Evolutionary conservation across 2,113 vertebrate species (phyloP).

Genomic region (Tachysurus fulvidraco): DNA sequence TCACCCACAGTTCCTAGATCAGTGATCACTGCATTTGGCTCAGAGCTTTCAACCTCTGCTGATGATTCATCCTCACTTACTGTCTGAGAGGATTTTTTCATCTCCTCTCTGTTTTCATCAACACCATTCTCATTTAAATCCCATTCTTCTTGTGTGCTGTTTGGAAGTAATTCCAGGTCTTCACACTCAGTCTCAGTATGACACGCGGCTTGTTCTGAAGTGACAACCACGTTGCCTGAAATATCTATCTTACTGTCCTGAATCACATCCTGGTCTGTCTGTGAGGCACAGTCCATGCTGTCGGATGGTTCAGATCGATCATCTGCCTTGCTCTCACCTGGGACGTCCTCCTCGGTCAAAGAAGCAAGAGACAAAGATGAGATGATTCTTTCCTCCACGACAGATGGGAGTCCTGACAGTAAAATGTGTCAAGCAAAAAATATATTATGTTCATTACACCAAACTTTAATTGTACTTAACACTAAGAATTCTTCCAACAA

Average conservation of each 20-base stretch:
- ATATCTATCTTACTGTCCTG: conserved; percentile 3
- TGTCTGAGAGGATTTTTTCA: neutral
- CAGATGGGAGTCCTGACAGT: conserved; percentile 45
- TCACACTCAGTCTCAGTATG: neutral
- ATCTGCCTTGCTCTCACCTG: conserved; percentile 13
- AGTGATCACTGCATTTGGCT: neutral
- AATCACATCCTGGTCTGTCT: conserved; percentile 4
- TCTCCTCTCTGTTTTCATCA: neutral
- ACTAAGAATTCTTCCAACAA: neutral
- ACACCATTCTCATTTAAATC: neutral
- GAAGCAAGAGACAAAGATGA: conserved; percentile 40
- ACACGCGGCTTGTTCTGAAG: neutral
- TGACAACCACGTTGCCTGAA: neutral
- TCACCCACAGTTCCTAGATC: neutral
- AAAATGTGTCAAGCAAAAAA: neutral
- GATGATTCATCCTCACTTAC: neutral
- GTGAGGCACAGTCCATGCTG: conserved; percentile 1
- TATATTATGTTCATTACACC: neutral
- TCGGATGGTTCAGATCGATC: neutral
- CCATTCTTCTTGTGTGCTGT: neutral
- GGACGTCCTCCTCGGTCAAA: neutral
- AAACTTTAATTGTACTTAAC: neutral
- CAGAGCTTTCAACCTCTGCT: neutral
- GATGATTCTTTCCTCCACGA: conserved; percentile 51
- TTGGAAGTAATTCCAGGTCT: neutral